Evolutionary conservation across 2,797 vertebrate genomes (phyloP).

Genomic region (Novumbra hubbsi): DNA sequence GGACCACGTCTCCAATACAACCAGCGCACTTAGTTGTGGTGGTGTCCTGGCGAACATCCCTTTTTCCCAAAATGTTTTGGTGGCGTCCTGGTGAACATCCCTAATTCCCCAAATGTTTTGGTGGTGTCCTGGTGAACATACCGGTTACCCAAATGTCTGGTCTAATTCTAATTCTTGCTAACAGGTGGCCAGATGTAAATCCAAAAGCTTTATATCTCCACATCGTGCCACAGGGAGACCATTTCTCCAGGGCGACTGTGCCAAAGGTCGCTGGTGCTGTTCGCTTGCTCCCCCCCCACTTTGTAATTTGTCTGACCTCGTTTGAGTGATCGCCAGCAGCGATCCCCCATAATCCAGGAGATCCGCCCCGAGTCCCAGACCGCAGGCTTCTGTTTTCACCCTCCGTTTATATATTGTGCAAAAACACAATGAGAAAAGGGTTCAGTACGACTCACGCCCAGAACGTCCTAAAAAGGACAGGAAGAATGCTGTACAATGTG

Average conservation of each 20-base stretch:
- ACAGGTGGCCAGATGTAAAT: constrained; percentile 63
- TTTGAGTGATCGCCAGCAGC: constrained; percentile 33
- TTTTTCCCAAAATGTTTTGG: too few relatives aligned
- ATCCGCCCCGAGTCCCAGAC: neutral
- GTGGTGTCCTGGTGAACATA: too few relatives aligned
- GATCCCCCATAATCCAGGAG: constrained; percentile 53
- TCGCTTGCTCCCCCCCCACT: constrained; percentile 21
- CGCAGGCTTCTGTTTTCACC: neutral
- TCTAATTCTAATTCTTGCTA: too few relatives aligned
- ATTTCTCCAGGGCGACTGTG: constrained; percentile 60
- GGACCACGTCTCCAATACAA: neutral
- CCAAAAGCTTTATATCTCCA: constrained; percentile 57
- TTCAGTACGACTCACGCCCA: constrained; percentile 11
- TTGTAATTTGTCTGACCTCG: constrained; percentile 57
- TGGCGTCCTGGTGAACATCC: too few relatives aligned
- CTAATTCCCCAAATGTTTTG: too few relatives aligned
- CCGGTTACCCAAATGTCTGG: too few relatives aligned
- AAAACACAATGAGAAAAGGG: constrained; percentile 21
- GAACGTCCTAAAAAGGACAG: constrained; percentile 22
- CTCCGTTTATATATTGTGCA: constrained; percentile 51
- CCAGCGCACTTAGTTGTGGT: neutral
- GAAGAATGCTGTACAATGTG: constrained; percentile 22
- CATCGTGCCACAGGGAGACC: neutral
- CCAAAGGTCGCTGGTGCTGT: constrained; percentile 59
- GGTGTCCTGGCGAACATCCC: too few relatives aligned